Evolutionary conservation across 2,888 invertebrate species (phyloP).

Genomic region (Philereme transversata): DNA sequence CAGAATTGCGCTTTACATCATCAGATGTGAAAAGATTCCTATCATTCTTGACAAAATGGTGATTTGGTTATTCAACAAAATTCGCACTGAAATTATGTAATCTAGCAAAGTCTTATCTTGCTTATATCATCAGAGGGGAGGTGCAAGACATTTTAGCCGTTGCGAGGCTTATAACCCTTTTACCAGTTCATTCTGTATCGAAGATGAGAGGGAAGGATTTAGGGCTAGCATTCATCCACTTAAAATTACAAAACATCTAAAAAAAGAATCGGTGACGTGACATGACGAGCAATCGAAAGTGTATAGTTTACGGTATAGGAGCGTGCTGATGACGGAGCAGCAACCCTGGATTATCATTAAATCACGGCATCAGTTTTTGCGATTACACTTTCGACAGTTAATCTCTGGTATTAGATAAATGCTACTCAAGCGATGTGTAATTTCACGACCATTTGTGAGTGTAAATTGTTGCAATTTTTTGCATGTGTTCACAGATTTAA

Average conservation of each 20-base stretch:
- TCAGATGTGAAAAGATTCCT: slow-evolving; percentile 2
- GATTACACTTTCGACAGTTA: slow-evolving; percentile 38
- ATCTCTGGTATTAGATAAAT: slow-evolving; percentile 31
- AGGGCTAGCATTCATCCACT: too few species aligned
- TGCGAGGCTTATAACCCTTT: too few species aligned
- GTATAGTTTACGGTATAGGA: neutral
- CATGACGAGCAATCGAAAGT: too few species aligned
- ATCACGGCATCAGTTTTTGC: slow-evolving; percentile 37
- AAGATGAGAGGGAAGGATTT: too few species aligned
- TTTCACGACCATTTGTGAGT: slow-evolving; percentile 18
- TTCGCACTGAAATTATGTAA: slow-evolving; percentile 13
- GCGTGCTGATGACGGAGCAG: slow-evolving; percentile 22
- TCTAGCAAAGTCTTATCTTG: slow-evolving; percentile 14
- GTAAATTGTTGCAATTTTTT: slow-evolving; percentile 4
- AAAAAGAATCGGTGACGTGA: too few species aligned
- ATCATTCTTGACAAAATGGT: slow-evolving; percentile 6
- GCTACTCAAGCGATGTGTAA: slow-evolving; percentile 24
- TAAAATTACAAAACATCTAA: too few species aligned
- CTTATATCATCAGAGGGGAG: too few species aligned
- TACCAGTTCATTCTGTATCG: too few species aligned
- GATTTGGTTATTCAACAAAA: neutral
- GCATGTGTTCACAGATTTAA: too few species aligned
- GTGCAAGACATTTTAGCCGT: too few species aligned
- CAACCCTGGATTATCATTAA: slow-evolving; percentile 35
- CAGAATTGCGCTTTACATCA: neutral